These are phyloP conservation scores for Holacanthus passer DNA, from an alignment of 2,113 vertebrate genomes.

Conservation along the genomic window DNA sequence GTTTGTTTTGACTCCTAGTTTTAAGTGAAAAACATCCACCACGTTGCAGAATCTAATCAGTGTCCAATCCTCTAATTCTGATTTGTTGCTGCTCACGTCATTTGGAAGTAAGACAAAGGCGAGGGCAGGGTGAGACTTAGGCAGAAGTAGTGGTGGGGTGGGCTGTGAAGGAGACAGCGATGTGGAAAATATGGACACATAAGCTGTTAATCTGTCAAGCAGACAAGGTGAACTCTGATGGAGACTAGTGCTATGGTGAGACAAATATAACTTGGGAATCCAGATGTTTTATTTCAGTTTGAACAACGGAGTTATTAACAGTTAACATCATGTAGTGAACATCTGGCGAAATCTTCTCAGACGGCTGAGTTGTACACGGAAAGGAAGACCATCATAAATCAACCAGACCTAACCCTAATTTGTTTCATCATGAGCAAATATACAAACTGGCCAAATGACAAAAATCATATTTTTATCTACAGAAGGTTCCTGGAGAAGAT, in stretches of 20 bases:
- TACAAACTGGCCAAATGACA: neutral
- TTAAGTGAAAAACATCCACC: conserved; percentile 4
- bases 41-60: neutral
- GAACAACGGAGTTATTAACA: neutral
- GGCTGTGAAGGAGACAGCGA: neutral
- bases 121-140: neutral
- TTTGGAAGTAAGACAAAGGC: neutral
- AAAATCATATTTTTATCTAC: neutral
- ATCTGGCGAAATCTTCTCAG: conserved; percentile 20
- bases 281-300: conserved; percentile 20
- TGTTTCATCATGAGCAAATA: neutral
- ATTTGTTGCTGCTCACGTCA: neutral
- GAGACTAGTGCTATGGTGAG: neutral
- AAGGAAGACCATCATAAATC: neutral
- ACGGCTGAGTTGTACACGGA: neutral
- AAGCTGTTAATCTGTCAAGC: conserved; percentile 72
- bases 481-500: neutral
- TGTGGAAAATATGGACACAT: conserved; percentile 49
- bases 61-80: neutral
- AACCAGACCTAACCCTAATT: neutral
- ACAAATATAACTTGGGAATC: conserved; percentile 19
- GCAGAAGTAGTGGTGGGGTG: neutral
- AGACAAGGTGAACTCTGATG: conserved; percentile 67
- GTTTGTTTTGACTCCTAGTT: conserved; percentile 6
- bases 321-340: neutral